Evolutionary conservation across 23 tunicate genomes (phyloP).

Genomic region (Pegea sp.): DNA sequence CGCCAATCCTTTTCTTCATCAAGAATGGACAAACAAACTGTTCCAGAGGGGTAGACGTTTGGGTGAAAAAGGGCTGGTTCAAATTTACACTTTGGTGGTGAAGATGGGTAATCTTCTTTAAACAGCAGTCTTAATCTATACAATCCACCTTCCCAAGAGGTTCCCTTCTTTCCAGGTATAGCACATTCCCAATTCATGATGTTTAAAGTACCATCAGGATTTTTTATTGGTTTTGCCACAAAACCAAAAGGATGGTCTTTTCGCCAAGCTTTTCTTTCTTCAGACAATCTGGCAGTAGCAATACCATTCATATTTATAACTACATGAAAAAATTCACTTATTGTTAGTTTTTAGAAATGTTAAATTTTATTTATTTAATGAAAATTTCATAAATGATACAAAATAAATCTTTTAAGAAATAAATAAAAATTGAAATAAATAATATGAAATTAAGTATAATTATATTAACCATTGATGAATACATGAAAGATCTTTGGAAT

Average conservation of each 20-base stretch:
- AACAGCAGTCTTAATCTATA: constrained; percentile 79
- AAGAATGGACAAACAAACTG: constrained; percentile 84
- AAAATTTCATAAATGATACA: too few relatives aligned
- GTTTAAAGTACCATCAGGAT: constrained; percentile 41
- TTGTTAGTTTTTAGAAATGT: too few relatives aligned
- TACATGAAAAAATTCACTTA: too few relatives aligned
- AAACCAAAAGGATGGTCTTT: constrained; percentile 97
- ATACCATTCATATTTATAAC: too few relatives aligned
- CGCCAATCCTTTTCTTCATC: constrained; percentile 98
- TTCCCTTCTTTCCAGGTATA: constrained; percentile 57
- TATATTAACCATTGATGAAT: too few relatives aligned
- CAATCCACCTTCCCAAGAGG: constrained; percentile 85
- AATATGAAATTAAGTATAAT: too few relatives aligned
- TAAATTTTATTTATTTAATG: too few relatives aligned
- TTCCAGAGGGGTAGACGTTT: constrained; percentile 90
- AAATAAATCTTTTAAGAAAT: too few relatives aligned
- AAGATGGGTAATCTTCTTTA: constrained; percentile 94
- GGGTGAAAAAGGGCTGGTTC: constrained; percentile 92
- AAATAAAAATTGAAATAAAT: too few relatives aligned
- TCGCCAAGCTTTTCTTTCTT: constrained; percentile 92
- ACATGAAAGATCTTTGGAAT: too few relatives aligned
- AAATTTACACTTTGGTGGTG: constrained; percentile 90
- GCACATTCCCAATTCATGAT: constrained; percentile 79
- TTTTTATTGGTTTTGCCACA: constrained; percentile 80
- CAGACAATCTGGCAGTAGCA: constrained; percentile 87